Base-by-base conservation (phyloP, 2,797 vertebrate species). In the Dicrostonyx torquatus region DNA sequence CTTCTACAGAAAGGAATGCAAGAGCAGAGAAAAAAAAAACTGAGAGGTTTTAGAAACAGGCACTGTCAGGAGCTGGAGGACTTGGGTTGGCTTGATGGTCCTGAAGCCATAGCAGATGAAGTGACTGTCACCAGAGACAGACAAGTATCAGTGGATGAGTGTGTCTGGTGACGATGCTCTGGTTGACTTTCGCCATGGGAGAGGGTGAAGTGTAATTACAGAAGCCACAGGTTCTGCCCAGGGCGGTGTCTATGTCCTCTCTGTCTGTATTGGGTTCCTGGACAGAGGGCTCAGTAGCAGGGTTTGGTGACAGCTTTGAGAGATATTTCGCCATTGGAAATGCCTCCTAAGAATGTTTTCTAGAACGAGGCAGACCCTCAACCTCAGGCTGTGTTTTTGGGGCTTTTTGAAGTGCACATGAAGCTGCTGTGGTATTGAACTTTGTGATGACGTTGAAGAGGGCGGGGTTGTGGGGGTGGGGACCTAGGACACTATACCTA, bases 321-420 rank as follows among this genome's bases (percentile, higher is more conserved):
- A 95, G 82, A 86, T 48, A 14, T 62, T 95, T 94, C 55, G 24
- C 31, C 68, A 8, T 7, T 91, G 88, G 76, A 79, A 93, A 53
- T 72, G 66, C 88, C 75, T 79, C 72, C 87, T 87, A 48, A 45
- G 50, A 91, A 37, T 90, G 50, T 72, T 93, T 87, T 77, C 90
- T 87, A 24, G 72, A 50, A 17, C 70, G 91, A 87, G 50, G 22
- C 6, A 55, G 10, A 31, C 43, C 58, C 4, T 37, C 70, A 77
- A 90, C 45, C 18, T 73, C 29, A 77, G 29, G 43, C 40, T 76
- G 15, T 64, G 89, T 70, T 73, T 86, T 78, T 68, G 78, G 84
- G 91, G 37, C 58, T 70, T 88, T 97, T 43, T 80, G 73, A 78
- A 73, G 83, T 50, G 13, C 4, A 0, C 53, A 3, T 79, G 82